phyloP scores from a whole-genome alignment of 2,888 invertebrate species.

The Dolichomitus sp. region DNA sequence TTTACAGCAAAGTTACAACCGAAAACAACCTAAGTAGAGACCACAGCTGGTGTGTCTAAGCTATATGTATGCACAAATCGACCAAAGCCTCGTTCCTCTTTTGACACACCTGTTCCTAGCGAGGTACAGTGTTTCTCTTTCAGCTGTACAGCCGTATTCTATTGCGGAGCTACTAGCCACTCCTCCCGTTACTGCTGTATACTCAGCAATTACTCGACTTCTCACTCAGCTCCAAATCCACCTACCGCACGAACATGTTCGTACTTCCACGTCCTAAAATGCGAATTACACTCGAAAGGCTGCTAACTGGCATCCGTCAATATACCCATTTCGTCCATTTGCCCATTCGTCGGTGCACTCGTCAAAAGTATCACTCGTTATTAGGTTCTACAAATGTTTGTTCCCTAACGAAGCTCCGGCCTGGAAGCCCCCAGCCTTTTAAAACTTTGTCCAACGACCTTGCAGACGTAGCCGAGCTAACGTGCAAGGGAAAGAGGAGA shows the following conservation, averaged over 20 bases:
- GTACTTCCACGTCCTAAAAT: background rate
- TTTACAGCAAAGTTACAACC: background rate
- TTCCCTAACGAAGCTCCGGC: constrained; percentile 51
- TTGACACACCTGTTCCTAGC: constrained; percentile 7
- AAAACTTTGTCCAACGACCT: constrained; percentile 34
- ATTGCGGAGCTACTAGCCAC: background rate
- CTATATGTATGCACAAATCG: background rate
- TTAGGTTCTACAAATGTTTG: constrained; percentile 58
- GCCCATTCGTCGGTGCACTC: background rate
- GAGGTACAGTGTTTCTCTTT: background rate
- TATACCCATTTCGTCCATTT: background rate
- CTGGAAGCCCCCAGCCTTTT: constrained; percentile 14
- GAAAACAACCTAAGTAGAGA: background rate
- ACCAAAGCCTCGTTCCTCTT: background rate
- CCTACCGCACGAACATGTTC: background rate
- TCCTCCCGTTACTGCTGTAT: background rate
- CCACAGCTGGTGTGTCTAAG: background rate
- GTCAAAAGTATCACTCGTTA: constrained; percentile 38
- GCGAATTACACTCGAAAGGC: background rate
- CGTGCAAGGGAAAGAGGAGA: background rate
- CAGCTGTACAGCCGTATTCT: background rate
- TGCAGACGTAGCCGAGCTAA: background rate
- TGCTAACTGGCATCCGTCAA: background rate
- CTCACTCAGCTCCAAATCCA: constrained; percentile 11
- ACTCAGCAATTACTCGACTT: constrained; percentile 17